Percentiles rank a stretch among this genome's conserved stretches.
phyloP scores from a whole-genome alignment of 2,888 invertebrate species.

The Nymphalis polychloros region DNA sequence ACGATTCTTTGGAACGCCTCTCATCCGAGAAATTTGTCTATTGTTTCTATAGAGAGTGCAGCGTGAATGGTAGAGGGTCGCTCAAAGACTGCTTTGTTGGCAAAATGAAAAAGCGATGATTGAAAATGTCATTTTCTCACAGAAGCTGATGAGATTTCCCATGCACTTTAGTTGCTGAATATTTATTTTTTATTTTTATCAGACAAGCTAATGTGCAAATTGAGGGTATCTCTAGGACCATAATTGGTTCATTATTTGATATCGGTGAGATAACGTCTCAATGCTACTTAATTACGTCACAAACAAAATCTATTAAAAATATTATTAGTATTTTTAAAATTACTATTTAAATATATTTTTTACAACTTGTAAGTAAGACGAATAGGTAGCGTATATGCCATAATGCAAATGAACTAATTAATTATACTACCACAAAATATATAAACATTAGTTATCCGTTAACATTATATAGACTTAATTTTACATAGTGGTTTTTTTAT shows the following conservation, averaged over 20 bases:
- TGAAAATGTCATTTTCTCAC: conserved; percentile 39
- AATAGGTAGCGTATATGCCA: too few species aligned
- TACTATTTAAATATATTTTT: too few species aligned
- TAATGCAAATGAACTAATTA: too few species aligned
- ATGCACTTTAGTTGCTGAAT: conserved; percentile 7
- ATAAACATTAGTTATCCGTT: too few species aligned
- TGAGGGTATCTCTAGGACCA: neutral
- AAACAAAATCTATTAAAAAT: neutral
- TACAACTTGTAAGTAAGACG: too few species aligned
- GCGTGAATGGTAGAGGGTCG: conserved; percentile 19
- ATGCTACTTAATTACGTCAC: neutral
- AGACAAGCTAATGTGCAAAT: neutral
- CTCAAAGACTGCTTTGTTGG: conserved; percentile 38
- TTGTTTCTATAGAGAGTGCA: conserved; percentile 28
- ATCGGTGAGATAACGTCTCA: too few species aligned
- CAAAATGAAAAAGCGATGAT: conserved; percentile 38
- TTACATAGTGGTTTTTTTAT: too few species aligned
- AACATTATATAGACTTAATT: too few species aligned
- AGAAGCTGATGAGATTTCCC: conserved; percentile 34
- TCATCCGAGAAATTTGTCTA: conserved; percentile 36
- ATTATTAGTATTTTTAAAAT: too few species aligned
- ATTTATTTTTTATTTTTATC: neutral
- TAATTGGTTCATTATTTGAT: too few species aligned
- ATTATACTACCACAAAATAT: too few species aligned
- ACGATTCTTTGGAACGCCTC: conserved; percentile 31